Percentiles rank a stretch among this genome's conserved stretches.
phyloP scores from a whole-genome alignment of 2,113 vertebrate species.

The Sarotherodon lohbergeri region DNA sequence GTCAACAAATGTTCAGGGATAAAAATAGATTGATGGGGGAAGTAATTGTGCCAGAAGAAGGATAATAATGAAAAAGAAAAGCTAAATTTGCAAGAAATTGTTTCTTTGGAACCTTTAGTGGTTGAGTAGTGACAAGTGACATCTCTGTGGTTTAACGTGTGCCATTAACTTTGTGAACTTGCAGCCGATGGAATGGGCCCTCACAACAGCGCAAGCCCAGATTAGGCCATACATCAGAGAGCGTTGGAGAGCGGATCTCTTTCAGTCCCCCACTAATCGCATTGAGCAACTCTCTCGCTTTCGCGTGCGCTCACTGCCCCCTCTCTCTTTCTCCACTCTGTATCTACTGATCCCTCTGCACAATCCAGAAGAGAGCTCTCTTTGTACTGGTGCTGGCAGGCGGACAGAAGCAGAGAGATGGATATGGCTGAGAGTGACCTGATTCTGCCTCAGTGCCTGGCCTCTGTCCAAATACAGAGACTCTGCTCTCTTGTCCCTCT shows the following conservation, averaged over 20 bases:
- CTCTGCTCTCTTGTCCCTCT: constrained; percentile 25
- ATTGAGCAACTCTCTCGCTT: constrained; percentile 43
- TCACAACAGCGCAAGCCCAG: constrained; percentile 29
- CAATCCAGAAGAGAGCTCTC: constrained; percentile 62
- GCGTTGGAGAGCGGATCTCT: constrained; percentile 46
- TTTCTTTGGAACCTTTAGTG: neutral
- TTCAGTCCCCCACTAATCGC: constrained; percentile 57
- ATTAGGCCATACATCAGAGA: constrained; percentile 65
- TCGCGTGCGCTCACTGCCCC: constrained; percentile 16
- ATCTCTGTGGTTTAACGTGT: constrained; percentile 15
- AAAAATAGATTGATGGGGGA: neutral
- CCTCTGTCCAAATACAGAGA: constrained; percentile 46
- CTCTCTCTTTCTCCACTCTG: constrained; percentile 30
- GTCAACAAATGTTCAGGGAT: neutral
- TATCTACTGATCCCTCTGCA: constrained; percentile 57
- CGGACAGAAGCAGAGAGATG: constrained; percentile 55
- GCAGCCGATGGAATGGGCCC: constrained; percentile 21
- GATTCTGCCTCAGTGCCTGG: constrained; percentile 67
- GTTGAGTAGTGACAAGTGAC: neutral
- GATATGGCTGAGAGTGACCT: constrained; percentile 71
- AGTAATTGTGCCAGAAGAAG: neutral
- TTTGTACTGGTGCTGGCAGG: constrained; percentile 66
- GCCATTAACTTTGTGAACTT: constrained; percentile 54
- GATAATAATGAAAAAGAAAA: neutral
- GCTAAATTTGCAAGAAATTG: neutral